A percentile compares a stretch with the other conserved stretches of the same genome.
Conservation (phyloP, 2,113 vertebrate genomes). For the Oryzias woworae region DNA sequence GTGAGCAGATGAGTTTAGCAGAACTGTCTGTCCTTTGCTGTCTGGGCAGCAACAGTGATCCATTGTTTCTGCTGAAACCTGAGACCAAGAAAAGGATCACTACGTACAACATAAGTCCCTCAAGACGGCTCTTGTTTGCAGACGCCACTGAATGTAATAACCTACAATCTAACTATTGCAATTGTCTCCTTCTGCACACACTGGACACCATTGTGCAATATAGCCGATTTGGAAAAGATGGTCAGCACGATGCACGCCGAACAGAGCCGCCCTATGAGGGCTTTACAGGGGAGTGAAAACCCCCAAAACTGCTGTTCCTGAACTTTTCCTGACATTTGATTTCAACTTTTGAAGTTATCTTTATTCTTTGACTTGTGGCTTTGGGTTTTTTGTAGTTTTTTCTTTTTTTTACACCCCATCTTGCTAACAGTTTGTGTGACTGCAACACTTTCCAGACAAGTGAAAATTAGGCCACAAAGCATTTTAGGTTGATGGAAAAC, state of each 20-base stretch:
- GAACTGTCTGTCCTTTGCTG: constrained; percentile 85
- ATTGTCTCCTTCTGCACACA: constrained; percentile 50
- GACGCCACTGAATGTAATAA: constrained; percentile 65
- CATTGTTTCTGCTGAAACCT: constrained; percentile 92
- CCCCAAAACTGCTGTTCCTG: too few relatives aligned
- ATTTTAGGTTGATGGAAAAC: too few relatives aligned
- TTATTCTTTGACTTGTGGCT: too few relatives aligned
- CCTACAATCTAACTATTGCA: constrained; percentile 55
- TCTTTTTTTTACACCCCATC: too few relatives aligned
- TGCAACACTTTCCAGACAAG: too few relatives aligned
- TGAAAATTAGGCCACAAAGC: too few relatives aligned
- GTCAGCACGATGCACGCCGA: constrained; percentile 34
- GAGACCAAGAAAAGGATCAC: constrained; percentile 85
- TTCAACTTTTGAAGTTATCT: too few relatives aligned
- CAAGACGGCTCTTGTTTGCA: constrained; percentile 63
- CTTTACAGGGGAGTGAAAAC: too few relatives aligned
- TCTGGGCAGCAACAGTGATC: constrained; percentile 80
- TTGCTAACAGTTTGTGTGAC: too few relatives aligned
- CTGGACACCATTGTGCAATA: constrained; percentile 31
- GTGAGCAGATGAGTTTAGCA: constrained; percentile 87
- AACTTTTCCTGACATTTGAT: too few relatives aligned
- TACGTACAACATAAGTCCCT: constrained; percentile 73
- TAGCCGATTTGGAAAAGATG: constrained; percentile 36
- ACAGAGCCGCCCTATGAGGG: constrained; percentile 11
- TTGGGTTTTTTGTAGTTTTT: too few relatives aligned